Evolutionary conservation across 2,113 vertebrate species (phyloP).

Genomic region (Gavia stellata): DNA sequence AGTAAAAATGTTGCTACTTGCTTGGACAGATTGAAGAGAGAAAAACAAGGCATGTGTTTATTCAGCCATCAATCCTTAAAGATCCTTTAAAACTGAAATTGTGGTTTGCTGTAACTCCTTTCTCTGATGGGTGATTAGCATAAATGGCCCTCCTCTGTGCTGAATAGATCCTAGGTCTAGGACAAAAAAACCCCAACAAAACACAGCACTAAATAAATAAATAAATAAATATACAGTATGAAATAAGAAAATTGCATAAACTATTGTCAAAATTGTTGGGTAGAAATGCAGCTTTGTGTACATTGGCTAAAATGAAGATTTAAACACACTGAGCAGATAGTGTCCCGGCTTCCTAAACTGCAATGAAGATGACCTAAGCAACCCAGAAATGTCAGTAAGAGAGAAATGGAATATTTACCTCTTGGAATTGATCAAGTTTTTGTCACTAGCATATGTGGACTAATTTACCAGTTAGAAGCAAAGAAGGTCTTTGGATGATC

Average conservation of each 20-base stretch:
- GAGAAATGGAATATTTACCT: neutral
- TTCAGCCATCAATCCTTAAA: neutral
- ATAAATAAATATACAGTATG: neutral
- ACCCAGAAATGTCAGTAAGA: neutral
- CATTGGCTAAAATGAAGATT: neutral
- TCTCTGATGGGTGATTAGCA: neutral
- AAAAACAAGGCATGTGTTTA: neutral
- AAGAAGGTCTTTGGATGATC: neutral
- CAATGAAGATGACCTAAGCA: neutral
- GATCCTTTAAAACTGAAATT: neutral
- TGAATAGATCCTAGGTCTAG: neutral
- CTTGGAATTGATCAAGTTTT: neutral
- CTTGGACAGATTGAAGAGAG: neutral
- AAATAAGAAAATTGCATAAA: neutral
- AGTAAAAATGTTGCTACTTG: neutral
- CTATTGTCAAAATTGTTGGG: neutral
- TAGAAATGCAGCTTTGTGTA: neutral
- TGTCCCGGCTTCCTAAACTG: neutral
- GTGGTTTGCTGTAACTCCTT: neutral
- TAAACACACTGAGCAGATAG: neutral
- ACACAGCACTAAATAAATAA: neutral
- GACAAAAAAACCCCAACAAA: neutral
- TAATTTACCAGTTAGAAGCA: neutral
- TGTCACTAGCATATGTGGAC: neutral
- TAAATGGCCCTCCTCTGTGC: neutral